Evolutionary conservation across 1,140 invertebrate genomes (phyloP).

Genomic region (Pseudobourletiella spinata): DNA sequence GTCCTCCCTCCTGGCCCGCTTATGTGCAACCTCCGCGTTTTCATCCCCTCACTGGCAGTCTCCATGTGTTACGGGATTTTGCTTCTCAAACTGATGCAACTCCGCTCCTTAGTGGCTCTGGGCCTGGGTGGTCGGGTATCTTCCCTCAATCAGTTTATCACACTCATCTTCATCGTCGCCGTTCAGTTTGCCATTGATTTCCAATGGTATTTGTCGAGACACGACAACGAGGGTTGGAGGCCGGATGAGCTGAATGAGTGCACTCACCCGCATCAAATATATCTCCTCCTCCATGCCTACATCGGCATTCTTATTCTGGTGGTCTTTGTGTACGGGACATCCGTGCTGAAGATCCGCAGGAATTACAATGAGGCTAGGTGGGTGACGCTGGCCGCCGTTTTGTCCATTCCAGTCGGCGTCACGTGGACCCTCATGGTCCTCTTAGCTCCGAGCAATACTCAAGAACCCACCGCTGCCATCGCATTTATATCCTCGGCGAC

Average conservation of each 20-base stretch:
- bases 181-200: conserved; percentile 40
- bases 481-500: conserved; percentile 37
- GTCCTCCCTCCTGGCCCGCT: conserved; percentile 41
- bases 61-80: conserved; percentile 41
- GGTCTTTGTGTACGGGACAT: conserved; percentile 38
- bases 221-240: neutral
- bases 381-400: conserved; percentile 37
- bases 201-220: conserved; percentile 38
- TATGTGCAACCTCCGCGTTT: conserved; percentile 39
- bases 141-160: conserved; percentile 41
- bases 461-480: conserved; percentile 38
- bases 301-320: conserved; percentile 37
- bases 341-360: conserved; percentile 39
- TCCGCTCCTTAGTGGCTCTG: conserved; percentile 39
- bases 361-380: conserved; percentile 41
- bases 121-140: conserved; percentile 42
- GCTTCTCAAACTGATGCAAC: conserved; percentile 41
- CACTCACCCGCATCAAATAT: conserved; percentile 33
- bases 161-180: conserved; percentile 40
- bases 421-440: conserved; percentile 38
- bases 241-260: conserved; percentile 27
- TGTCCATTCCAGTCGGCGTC: conserved; percentile 38
- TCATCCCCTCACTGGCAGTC: conserved; percentile 38
- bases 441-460: conserved; percentile 33
- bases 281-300: conserved; percentile 40